Evolutionary conservation across 2,888 invertebrate species (phyloP).

Genomic region (Sesamia inferens): DNA sequence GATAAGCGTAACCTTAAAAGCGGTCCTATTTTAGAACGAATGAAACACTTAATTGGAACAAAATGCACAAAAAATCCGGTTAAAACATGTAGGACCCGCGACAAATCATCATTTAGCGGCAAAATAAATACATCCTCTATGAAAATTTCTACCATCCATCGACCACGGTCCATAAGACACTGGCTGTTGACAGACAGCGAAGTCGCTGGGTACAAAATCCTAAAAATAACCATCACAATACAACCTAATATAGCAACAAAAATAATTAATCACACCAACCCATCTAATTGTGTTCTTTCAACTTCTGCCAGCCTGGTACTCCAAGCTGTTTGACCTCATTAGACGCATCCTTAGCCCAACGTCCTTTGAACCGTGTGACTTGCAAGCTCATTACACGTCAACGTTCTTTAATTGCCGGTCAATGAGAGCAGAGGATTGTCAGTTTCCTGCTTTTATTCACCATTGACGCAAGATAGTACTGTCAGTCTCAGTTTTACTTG

Average conservation of each 20-base stretch:
- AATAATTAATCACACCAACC: background rate
- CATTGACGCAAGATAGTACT: slow-evolving; percentile 22
- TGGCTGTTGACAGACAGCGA: too few species aligned
- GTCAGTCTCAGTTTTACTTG: slow-evolving; percentile 22
- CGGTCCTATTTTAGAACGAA: background rate
- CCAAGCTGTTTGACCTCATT: slow-evolving; percentile 40
- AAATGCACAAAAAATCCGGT: background rate
- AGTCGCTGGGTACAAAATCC: too few species aligned
- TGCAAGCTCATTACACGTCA: slow-evolving; percentile 47
- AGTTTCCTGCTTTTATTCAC: slow-evolving; percentile 44
- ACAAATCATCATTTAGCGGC: too few species aligned
- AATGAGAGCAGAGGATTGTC: slow-evolving; percentile 47
- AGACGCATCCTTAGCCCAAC: slow-evolving; percentile 54
- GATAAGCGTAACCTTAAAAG: background rate
- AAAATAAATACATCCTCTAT: too few species aligned
- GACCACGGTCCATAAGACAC: too few species aligned
- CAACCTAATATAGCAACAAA: background rate
- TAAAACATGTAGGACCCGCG: too few species aligned
- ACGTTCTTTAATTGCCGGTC: slow-evolving; percentile 49
- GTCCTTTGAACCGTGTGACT: slow-evolving; percentile 57
- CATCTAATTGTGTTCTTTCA: slow-evolving; percentile 30
- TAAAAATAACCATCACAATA: background rate
- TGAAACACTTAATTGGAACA: background rate
- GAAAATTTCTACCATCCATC: too few species aligned
- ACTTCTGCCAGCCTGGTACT: slow-evolving; percentile 28